phyloP scores from a whole-genome alignment of 30 jellyfish, hydroid and myxozoan genomes.

The Aurelia sp. region DNA sequence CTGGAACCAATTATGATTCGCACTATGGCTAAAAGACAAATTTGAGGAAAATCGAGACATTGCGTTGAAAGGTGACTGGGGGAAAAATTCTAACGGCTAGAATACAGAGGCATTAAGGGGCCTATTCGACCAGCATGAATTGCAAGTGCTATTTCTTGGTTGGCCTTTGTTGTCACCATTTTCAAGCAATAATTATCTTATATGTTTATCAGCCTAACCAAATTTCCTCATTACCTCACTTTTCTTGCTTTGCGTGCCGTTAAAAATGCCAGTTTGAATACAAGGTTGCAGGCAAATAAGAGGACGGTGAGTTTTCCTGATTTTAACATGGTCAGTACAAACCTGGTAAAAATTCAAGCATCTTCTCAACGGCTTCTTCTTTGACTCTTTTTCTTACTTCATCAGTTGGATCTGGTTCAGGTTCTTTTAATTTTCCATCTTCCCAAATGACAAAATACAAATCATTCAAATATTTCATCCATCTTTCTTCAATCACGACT shows the following conservation, averaged over 20 bases:
- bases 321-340: neutral
- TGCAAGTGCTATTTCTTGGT: no score
- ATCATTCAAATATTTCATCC: slow-evolving; percentile 89
- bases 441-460: slow-evolving; percentile 88
- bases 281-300: no score
- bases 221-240: no score
- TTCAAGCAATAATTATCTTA: no score
- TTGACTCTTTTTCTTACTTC: slow-evolving; percentile 52
- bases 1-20: slow-evolving; percentile 69
- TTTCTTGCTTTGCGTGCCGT: no score
- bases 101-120: no score
- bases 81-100: neutral
- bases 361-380: slow-evolving; percentile 72
- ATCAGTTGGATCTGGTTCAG: slow-evolving; percentile 63
- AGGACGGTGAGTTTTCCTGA: no score
- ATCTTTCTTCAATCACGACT: slow-evolving; percentile 74
- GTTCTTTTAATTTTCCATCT: slow-evolving; percentile 72
- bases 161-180: no score
- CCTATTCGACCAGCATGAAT: no score
- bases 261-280: no score
- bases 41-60: no score
- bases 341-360: slow-evolving; percentile 90
- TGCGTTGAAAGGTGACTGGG: neutral
- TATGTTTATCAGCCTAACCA: no score
- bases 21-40: slow-evolving; percentile 60